Percentiles rank a stretch among this genome's conserved stretches.
phyloP scores from a whole-genome alignment of 2,113 vertebrate species.

The Anser brachyrhynchus region DNA sequence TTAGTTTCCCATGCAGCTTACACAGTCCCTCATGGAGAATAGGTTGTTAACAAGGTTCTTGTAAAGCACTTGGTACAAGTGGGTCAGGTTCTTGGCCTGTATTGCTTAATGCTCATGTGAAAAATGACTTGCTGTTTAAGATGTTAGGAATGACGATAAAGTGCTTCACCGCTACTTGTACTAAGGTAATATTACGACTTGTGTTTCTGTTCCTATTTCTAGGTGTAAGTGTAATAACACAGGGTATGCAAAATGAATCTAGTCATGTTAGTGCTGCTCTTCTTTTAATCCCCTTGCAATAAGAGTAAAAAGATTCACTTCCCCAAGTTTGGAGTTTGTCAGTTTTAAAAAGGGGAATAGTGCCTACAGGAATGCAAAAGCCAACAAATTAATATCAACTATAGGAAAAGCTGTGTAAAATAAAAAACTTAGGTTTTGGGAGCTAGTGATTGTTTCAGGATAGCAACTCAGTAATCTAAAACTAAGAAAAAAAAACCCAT shows the following conservation, averaged over 20 bases:
- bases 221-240: background rate
- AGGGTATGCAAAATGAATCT: background rate
- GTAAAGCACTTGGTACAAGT: background rate
- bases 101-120: background rate
- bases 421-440: background rate
- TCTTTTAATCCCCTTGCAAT: background rate
- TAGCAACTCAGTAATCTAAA: background rate
- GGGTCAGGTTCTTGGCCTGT: background rate
- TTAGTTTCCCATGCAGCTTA: background rate
- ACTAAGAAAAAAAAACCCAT: background rate
- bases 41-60: background rate
- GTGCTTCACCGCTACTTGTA: background rate
- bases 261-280: background rate
- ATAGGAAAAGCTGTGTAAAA: background rate
- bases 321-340: background rate
- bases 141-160: background rate
- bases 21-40: background rate
- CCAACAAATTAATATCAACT: background rate
- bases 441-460: background rate
- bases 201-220: background rate
- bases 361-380: background rate
- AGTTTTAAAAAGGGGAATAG: background rate
- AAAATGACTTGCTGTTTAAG: background rate
- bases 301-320: background rate
- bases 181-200: background rate